Percentiles rank a stretch among this genome's conserved stretches.
Evolutionary conservation across 35 echinoderm and acorn worm genomes (phyloP).

Genomic region (Ptychodera flava): DNA sequence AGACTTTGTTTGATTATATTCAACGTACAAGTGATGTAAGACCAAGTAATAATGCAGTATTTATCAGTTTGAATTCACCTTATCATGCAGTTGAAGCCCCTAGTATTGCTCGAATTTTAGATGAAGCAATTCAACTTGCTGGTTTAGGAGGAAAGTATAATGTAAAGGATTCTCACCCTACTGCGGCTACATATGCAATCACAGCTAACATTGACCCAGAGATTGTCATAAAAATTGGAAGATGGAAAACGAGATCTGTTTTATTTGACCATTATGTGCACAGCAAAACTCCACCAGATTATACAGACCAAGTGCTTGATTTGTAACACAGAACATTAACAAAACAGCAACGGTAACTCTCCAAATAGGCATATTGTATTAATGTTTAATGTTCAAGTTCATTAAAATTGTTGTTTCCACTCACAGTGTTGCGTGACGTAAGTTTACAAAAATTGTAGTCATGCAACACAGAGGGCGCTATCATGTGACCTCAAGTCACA

Average conservation of each 20-base stretch:
- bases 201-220: neutral
- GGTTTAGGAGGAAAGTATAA: neutral
- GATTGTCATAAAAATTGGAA: neutral
- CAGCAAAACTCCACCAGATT: neutral
- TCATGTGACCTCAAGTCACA: too few species aligned
- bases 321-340: neutral
- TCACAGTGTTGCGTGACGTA: neutral
- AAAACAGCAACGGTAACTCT: neutral
- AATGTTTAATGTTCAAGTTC: neutral
- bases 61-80: neutral
- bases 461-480: neutral
- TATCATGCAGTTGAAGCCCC: neutral
- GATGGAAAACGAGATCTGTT: neutral
- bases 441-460: neutral
- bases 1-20: constrained; percentile 10
- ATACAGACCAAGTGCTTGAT: neutral
- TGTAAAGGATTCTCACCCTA: neutral
- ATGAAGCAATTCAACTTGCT: neutral
- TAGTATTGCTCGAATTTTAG: neutral
- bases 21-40: neutral
- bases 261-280: neutral
- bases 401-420: neutral
- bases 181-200: neutral
- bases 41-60: neutral
- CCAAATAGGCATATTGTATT: neutral